phyloP scores from a whole-genome alignment of 2,888 invertebrate species.

The Drosophila incognita region DNA sequence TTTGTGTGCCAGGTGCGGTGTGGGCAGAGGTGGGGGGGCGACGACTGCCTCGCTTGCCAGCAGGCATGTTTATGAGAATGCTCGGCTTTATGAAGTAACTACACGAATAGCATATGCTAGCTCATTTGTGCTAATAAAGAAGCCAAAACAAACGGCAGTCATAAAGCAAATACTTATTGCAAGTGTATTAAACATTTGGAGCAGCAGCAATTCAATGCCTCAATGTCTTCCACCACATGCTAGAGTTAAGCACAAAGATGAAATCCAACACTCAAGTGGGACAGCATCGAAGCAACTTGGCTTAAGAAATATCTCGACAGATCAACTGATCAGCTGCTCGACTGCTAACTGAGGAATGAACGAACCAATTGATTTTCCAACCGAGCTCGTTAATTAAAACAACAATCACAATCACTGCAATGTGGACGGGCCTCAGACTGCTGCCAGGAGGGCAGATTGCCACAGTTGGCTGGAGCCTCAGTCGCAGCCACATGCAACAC shows the following conservation, averaged over 20 bases:
- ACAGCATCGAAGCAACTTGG: slow-evolving; percentile 21
- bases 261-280: slow-evolving; percentile 65
- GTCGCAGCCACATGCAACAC: slow-evolving; percentile 8
- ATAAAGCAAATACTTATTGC: slow-evolving; percentile 57
- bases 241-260: slow-evolving; percentile 41
- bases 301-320: slow-evolving; percentile 40
- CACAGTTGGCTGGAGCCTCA: slow-evolving; percentile 15
- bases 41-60: slow-evolving; percentile 8
- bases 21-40: neutral
- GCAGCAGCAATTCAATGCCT: slow-evolving; percentile 47
- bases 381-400: slow-evolving; percentile 75
- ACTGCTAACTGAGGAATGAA: slow-evolving; percentile 10
- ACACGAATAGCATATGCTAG: slow-evolving; percentile 37
- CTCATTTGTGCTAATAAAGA: slow-evolving; percentile 71
- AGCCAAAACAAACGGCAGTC: slow-evolving; percentile 46
- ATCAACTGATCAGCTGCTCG: neutral
- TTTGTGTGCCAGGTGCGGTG: slow-evolving; percentile 12
- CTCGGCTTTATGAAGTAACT: slow-evolving; percentile 56
- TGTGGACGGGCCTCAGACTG: slow-evolving; percentile 24
- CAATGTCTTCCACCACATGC: slow-evolving; percentile 51
- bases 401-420: slow-evolving; percentile 60
- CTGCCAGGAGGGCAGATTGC: slow-evolving; percentile 31
- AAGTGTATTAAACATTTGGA: slow-evolving; percentile 58
- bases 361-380: slow-evolving; percentile 61
- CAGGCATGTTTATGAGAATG: slow-evolving; percentile 50